Conservation (phyloP, 2,888 invertebrate genomes). For the Elysia crispata region DNA sequence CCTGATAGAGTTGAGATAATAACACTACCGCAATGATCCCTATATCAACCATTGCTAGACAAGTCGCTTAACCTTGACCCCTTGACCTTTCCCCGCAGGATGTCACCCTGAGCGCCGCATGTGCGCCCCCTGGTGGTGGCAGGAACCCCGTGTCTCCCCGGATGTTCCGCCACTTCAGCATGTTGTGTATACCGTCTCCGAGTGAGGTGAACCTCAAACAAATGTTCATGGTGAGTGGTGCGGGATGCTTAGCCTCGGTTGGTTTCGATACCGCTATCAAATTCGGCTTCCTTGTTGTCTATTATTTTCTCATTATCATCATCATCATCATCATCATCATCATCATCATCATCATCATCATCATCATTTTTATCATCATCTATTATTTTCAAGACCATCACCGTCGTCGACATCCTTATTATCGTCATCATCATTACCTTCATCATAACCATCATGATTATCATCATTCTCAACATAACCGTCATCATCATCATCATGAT, state of each 20-base stretch:
- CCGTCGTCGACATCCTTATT: too few relatives aligned
- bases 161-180: slow-evolving; percentile 76
- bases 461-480: too few relatives aligned
- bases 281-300: too few relatives aligned
- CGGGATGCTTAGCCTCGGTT: too few relatives aligned
- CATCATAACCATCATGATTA: too few relatives aligned
- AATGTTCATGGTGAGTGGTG: slow-evolving; percentile 76
- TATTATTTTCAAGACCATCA: too few relatives aligned
- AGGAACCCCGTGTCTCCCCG: slow-evolving; percentile 76
- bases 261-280: too few relatives aligned
- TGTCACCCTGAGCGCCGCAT: slow-evolving; percentile 81
- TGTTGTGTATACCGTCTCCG: slow-evolving; percentile 77
- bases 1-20: too few relatives aligned
- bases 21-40: not conserved
- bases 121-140: slow-evolving; percentile 78
- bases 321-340: slow-evolving; percentile 5
- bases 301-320: not conserved
- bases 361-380: slow-evolving; percentile 10
- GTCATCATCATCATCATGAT: too few relatives aligned
- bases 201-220: slow-evolving; percentile 77
- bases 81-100: slow-evolving; percentile 78
- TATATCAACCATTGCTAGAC: not conserved
- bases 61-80: not conserved
- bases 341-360: slow-evolving; percentile 18
- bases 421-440: too few relatives aligned